Percentiles rank a stretch among this genome's conserved stretches.
Conservation (phyloP, 2,113 vertebrate species). For the Corapipo altera region DNA sequence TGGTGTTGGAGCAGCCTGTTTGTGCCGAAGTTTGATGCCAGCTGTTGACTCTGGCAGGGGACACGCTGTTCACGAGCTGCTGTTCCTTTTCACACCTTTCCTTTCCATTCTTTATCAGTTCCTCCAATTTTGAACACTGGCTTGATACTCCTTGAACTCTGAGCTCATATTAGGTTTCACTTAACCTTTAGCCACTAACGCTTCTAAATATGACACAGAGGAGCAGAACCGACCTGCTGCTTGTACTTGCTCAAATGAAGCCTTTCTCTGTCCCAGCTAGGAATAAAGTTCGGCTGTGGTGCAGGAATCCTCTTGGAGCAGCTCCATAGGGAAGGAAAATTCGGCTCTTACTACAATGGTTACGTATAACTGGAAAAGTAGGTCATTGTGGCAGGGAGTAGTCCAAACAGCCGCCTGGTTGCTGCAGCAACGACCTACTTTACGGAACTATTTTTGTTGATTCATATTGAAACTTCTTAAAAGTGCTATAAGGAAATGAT, state of each 20-base stretch:
- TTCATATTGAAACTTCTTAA: constrained; percentile 76
- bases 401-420: constrained; percentile 72
- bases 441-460: constrained; percentile 77
- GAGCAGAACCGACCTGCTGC: neutral
- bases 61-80: neutral
- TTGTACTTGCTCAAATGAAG: neutral
- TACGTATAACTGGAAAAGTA: constrained; percentile 75
- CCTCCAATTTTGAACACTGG: neutral
- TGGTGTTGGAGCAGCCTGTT: neutral
- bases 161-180: neutral
- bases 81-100: neutral
- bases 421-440: constrained; percentile 85
- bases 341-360: constrained; percentile 55
- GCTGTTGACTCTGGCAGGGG: neutral
- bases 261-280: neutral
- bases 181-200: neutral
- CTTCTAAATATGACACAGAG: neutral
- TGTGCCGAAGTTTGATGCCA: neutral
- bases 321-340: constrained; percentile 63
- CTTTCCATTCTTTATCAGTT: neutral
- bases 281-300: neutral
- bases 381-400: constrained; percentile 83
- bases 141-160: neutral
- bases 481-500: constrained; percentile 62
- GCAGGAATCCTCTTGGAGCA: constrained; percentile 9